These are phyloP conservation scores for Colinus virginianus DNA, from an alignment of 2,113 vertebrate species.

Conservation along the genomic window DNA sequence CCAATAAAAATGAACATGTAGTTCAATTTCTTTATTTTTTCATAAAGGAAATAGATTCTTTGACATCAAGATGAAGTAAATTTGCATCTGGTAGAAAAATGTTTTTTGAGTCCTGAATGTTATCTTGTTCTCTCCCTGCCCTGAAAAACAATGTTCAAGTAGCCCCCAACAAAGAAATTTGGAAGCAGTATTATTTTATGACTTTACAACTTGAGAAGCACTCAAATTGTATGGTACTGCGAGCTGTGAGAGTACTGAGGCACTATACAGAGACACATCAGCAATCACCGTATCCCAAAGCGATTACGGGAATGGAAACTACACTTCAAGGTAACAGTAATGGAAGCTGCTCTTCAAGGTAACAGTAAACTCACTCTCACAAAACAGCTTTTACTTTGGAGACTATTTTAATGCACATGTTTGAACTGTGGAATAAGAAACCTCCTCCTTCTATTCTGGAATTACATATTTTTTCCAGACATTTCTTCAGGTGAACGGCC, in stretches of 20 bases:
- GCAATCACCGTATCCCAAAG: too few species aligned
- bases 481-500: not conserved
- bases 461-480: not conserved
- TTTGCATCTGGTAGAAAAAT: not conserved
- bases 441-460: not conserved
- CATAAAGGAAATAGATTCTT: not conserved
- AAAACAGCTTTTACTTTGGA: not conserved
- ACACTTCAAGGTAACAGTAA: not conserved
- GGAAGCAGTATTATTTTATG: not conserved
- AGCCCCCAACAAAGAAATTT: not conserved
- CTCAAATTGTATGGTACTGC: not conserved
- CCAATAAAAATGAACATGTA: not conserved
- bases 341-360: not conserved
- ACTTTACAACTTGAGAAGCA: not conserved
- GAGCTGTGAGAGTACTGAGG: not conserved
- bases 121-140: fast-evolving
- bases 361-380: not conserved
- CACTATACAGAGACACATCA: not conserved
- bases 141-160: not conserved
- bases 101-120: not conserved
- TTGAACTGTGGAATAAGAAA: not conserved
- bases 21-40: not conserved
- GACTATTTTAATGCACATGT: not conserved
- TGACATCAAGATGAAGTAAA: not conserved
- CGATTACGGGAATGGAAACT: not conserved